phyloP scores from a whole-genome alignment of 2,888 invertebrate species.

The Boloria selene region DNA sequence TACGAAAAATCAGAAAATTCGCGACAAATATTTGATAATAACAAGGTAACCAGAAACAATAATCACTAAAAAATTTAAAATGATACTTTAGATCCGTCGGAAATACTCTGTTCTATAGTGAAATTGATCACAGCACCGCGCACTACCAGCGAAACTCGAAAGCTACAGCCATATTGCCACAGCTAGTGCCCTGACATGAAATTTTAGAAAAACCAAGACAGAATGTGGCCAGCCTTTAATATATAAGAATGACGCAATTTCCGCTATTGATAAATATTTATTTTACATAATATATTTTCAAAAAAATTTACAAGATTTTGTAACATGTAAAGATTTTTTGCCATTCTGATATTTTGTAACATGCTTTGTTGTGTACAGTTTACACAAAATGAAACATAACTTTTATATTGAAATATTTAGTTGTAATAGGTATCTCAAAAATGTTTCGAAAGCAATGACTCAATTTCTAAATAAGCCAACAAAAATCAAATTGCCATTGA shows the following conservation, averaged over 20 bases:
- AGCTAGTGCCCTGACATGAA: conserved; percentile 44
- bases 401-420: too few species aligned
- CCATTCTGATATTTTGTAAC: too few species aligned
- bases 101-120: conserved; percentile 71
- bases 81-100: conserved; percentile 74
- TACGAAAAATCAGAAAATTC: conserved; percentile 70
- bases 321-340: too few species aligned
- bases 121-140: conserved; percentile 76
- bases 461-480: too few species aligned
- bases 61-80: conserved; percentile 75
- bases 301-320: not conserved
- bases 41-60: conserved; percentile 66
- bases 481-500: too few species aligned
- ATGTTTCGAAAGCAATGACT: too few species aligned
- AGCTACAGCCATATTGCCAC: conserved; percentile 79
- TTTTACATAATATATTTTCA: not conserved
- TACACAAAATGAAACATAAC: too few species aligned
- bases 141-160: conserved; percentile 79
- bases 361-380: too few species aligned
- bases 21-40: conserved; percentile 63
- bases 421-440: too few species aligned
- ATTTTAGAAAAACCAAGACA: conserved; percentile 41
- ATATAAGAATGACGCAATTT: conserved; percentile 43
- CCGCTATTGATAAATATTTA: conserved; percentile 39
- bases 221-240: conserved; percentile 47